Evolutionary conservation across 92 coral and sea anemone species (phyloP), one percentile per base, ranked within the genome.

Genomic region (Porites divaricata): DNA sequence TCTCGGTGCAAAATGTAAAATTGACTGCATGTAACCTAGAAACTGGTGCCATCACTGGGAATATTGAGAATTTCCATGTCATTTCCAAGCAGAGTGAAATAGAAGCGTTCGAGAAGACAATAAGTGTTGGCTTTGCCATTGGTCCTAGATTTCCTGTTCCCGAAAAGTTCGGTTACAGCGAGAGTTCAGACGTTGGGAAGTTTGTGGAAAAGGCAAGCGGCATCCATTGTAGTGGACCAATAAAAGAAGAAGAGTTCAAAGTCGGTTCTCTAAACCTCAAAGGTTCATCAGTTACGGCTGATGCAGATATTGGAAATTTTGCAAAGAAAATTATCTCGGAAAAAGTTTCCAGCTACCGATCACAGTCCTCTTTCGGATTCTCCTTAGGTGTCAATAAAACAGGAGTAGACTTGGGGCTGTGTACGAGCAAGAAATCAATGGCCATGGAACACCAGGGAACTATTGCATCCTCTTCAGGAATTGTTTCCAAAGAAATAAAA

Each of bases 401-500:
- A 22, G 86, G 92, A 71, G 74, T 59, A 22, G 92, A 80, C 57
- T 25, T 89, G 15, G 89, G 89, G 62, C 15, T 85, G 65, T 20
- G 65, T 79, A 54, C 59, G 2, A 79, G 89, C 81, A 50, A 89
- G 16, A 85, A 85, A 56, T 73, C 58, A 12, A 85, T 89, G 86
- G 58, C 73, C 63, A 89, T 85, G 89, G 89, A 89, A 80, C 92
- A 89, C 76, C 63, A 79, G n/a, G 89, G 72, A 89, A 89, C 89
- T 17, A 79, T 89, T 74, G 92, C 82, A 70, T 89, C 92, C 52
- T 25, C 85, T 73, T 89, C 92, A 63, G 92, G 89, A 53, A 52
- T 58, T 2, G 89, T 89, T 74, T 79, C 86, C 67, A 82, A 74
- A 52, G 79, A 89, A 78, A 71, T 80, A 75, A 79, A 79, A 58